Evolutionary conservation across 2,797 vertebrate species (phyloP), one percentile per base, ranked within the genome.

Genomic region (Scomberomorus guttatus): DNA sequence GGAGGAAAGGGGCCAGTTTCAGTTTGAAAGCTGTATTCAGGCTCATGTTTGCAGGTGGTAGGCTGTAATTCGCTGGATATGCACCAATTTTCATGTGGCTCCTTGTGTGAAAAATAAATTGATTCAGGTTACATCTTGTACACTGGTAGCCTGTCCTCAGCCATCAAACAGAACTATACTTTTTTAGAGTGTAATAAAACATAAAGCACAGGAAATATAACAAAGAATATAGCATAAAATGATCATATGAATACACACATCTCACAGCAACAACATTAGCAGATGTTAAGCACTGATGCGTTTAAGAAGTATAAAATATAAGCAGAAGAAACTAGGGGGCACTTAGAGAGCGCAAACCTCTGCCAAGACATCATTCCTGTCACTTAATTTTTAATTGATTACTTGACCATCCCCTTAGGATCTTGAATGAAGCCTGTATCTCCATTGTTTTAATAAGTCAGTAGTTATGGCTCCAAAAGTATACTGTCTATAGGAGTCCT

Each of bases 1-100:
- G 88, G 89, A 93, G 82, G 80, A 90, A 78, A 79, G 74, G 75
- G 89, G 81, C 86, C 83, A 69, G 77, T 68, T 93, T 91, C 32
- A 68, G 73, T 94, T 86, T 89, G 64, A 83, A 32, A 32, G 67
- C 66, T 72, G 87, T 81, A 86, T 90, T 92, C 89, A 86, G 79
- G 74, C 75, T 76, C 60, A 17, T 85, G 90, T 88, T 80, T 86
- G 86, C 91, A 85, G 82, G 75, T 63, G 76, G 79, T 27, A 13
- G 69, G 75, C 71, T 72, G 79, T 64, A 63, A 88, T 85, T 88
- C 80, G 72, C 58, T 51, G 77, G 73, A 79, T 79, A 78, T 68
- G 73, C 81, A 73, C 70, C 59, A 46, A 71, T 84, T 82, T 84
- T 68, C 67, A 77, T 75, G 75, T 73, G 25, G 57, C 70, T 79